Percentiles rank a stretch among this genome's conserved stretches.
These are phyloP conservation scores for Neuroscelio doddi DNA, from an alignment of 2,888 invertebrate species.

Conservation along the genomic window DNA sequence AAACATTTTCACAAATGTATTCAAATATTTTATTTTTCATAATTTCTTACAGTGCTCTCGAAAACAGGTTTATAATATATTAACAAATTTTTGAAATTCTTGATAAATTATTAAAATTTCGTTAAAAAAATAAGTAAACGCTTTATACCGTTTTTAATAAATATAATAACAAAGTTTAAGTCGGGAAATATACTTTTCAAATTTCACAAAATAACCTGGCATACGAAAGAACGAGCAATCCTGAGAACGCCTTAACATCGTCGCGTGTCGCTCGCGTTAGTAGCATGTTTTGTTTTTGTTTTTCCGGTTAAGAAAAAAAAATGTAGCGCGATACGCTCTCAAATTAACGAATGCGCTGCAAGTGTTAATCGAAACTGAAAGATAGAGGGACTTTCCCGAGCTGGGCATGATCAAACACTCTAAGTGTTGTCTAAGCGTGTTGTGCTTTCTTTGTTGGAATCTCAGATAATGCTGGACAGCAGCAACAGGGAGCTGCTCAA, in stretches of 20 bases:
- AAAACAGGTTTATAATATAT: no score
- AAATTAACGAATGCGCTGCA: neutral
- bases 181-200: no score
- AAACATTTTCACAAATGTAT: no score
- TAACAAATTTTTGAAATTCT: no score
- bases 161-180: no score
- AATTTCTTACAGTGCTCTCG: no score
- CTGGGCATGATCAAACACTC: slow-evolving; percentile 73
- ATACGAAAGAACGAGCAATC: slow-evolving; percentile 18
- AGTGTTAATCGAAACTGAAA: slow-evolving; percentile 12
- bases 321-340: slow-evolving; percentile 14
- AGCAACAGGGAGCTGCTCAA: slow-evolving; percentile 72
- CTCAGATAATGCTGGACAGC: slow-evolving; percentile 73
- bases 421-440: slow-evolving; percentile 73
- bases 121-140: no score
- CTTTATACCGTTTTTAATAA: no score
- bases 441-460: slow-evolving; percentile 73
- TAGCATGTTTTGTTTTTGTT: slow-evolving; percentile 32
- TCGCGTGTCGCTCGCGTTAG: slow-evolving; percentile 7
- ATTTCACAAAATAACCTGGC: neutral
- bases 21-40: no score
- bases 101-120: no score
- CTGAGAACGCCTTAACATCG: slow-evolving; percentile 37
- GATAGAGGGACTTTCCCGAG: slow-evolving; percentile 61
- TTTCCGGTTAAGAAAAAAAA: slow-evolving; percentile 21